These are phyloP conservation scores for Phrynocephalus guinanensis DNA, from an alignment of 2,797 vertebrate species.

Conservation along the genomic window DNA sequence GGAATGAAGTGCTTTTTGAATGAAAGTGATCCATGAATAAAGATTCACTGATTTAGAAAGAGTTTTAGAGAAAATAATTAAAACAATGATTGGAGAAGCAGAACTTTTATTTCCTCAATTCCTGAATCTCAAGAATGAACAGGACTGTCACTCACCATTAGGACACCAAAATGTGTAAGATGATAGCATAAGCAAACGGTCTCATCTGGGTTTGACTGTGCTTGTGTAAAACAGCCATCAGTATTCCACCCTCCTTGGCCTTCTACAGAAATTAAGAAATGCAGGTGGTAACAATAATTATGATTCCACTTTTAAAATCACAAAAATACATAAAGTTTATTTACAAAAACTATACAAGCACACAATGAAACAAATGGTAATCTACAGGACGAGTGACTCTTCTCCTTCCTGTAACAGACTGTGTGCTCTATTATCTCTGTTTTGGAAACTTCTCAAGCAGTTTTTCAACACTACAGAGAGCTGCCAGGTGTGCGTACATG, in stretches of 20 bases:
- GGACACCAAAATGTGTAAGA: slow-evolving; percentile 94
- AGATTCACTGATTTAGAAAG: too few relatives aligned
- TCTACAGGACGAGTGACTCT: background rate
- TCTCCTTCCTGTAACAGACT: too few relatives aligned
- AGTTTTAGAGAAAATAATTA: background rate
- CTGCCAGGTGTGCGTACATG: too few relatives aligned
- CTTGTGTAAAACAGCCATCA: slow-evolving; percentile 80
- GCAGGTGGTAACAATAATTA: slow-evolving; percentile 21
- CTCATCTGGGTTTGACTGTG: slow-evolving; percentile 79
- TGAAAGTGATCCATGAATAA: background rate
- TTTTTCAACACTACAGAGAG: background rate
- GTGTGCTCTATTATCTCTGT: background rate
- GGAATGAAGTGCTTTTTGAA: background rate
- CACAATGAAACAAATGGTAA: background rate
- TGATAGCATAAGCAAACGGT: slow-evolving; percentile 92
- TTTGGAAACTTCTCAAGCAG: too few relatives aligned
- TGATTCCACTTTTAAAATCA: background rate
- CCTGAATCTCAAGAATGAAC: slow-evolving; percentile 24
- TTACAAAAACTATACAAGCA: background rate
- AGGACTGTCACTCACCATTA: slow-evolving; percentile 85
- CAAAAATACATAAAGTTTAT: background rate
- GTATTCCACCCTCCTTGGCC: slow-evolving; percentile 89
- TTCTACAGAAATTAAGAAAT: slow-evolving; percentile 75
- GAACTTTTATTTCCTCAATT: background rate
- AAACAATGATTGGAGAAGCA: background rate